Base-by-base conservation (phyloP, 2,113 vertebrate genomes). In the Butorides virescens region DNA sequence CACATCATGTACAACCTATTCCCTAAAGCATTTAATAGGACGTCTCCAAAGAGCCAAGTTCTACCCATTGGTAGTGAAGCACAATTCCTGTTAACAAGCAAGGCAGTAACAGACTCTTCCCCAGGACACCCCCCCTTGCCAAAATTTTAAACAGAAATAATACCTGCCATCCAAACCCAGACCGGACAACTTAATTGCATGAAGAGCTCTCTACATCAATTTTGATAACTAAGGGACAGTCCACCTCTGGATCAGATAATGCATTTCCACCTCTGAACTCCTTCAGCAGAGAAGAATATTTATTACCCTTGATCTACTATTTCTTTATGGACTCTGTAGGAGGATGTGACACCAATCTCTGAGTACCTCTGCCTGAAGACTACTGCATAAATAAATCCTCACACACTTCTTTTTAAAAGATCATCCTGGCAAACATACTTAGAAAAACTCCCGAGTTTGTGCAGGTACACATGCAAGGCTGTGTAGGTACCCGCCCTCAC, bases 1-100 rank as follows among this genome's bases (percentile, higher is more conserved):
- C 92, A 88, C 39, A 87, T 91, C 78, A 23, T 20, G 63, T 76
- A 90, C 5, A 22, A 92, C 77, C 77, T 94, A 77, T 47, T 90
- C 86, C 90, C 90, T 93, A 76, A 86, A 95, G 86, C 85, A 80
- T 95, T 95, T 91, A 85, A 37, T 13, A 67, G 37, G 66, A 73
- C 0, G 0, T 68, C 89, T 88, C 92, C 71, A 62, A 91, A 85
- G 89, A 66, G 56, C 53, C 84, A 63, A 67, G 85, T 93, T 59
- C 81, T 93, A 68, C 81, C 70, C 62, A n/a, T 1, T 52, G 83
- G 61, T 47, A 90, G 32, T 29, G 36, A 88, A 73, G 61, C 47
- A 65, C 59, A 61, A 30, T 37, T 79, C 46, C 77, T 7, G 3
- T 52, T 77, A 83, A 91, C 23, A 52, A 87, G 56, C 34, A 65